A percentile compares a stretch with the other conserved stretches of the same genome.
These are phyloP conservation scores for Ramazzottius varieornatus DNA, from an alignment of 2,888 invertebrate genomes.

Conservation along the genomic window DNA sequence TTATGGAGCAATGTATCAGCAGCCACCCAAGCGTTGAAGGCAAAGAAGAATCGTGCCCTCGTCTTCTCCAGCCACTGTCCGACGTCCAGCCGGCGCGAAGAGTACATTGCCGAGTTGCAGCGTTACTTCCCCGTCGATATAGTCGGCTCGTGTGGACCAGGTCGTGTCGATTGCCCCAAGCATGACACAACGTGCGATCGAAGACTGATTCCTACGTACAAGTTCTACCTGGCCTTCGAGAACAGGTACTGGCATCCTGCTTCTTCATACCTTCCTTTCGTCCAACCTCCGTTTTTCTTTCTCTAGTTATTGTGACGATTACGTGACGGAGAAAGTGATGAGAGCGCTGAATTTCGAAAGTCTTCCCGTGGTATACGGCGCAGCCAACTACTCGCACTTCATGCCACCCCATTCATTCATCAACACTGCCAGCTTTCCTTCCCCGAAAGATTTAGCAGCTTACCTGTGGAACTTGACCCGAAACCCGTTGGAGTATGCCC, in stretches of 20 bases:
- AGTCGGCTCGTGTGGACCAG: not conserved
- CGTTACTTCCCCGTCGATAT: not conserved
- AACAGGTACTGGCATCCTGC: too few species aligned
- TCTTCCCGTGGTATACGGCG: not conserved
- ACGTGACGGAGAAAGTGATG: not conserved
- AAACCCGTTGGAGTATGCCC: not conserved
- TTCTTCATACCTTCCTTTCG: too few species aligned
- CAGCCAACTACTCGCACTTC: not conserved
- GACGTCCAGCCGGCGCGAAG: not conserved
- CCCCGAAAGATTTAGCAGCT: not conserved
- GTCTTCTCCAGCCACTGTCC: not conserved
- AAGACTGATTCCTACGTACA: not conserved
- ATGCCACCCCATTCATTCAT: not conserved
- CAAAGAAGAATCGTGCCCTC: not conserved
- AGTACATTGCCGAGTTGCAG: not conserved
- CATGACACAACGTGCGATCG: not conserved
- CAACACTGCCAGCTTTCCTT: not conserved
- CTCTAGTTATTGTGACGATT: not conserved
- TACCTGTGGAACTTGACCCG: not conserved
- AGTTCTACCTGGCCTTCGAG: not conserved
- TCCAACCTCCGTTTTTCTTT: too few species aligned
- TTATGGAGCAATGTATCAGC: not conserved
- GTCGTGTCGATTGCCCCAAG: not conserved
- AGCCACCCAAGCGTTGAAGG: not conserved
- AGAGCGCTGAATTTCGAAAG: not conserved